Percentiles rank a stretch among this genome's conserved stretches.
phyloP scores from a whole-genome alignment of 2,797 vertebrate genomes.

The Helostoma temminkii region DNA sequence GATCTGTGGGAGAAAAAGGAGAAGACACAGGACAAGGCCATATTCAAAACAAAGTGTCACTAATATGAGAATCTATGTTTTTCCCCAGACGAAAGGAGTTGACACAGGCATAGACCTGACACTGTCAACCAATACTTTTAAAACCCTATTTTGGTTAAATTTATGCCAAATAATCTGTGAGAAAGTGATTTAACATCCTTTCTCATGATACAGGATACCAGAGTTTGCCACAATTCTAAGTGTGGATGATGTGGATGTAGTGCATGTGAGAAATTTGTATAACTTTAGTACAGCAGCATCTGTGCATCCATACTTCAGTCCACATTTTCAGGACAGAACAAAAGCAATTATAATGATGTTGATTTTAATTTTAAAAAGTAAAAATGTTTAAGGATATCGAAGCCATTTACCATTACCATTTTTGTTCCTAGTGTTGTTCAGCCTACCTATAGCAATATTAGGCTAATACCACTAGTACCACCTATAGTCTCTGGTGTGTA shows the following conservation, averaged over 20 bases:
- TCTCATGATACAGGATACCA: slow-evolving; percentile 44
- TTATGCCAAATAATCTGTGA: slow-evolving; percentile 67
- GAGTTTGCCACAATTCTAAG: background rate
- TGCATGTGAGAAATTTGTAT: too few species aligned
- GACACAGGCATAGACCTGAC: slow-evolving; percentile 70
- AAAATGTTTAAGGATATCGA: too few species aligned
- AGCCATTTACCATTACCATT: too few species aligned
- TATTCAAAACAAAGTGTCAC: slow-evolving; percentile 55
- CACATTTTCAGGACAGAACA: background rate
- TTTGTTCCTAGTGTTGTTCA: too few species aligned
- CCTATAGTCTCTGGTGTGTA: too few species aligned
- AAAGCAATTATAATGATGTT: too few species aligned
- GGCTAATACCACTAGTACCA: too few species aligned
- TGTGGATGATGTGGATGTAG: too few species aligned
- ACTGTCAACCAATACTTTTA: slow-evolving; percentile 73
- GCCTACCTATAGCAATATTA: too few species aligned
- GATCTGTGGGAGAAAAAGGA: slow-evolving; percentile 59
- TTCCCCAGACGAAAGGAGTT: slow-evolving; percentile 56
- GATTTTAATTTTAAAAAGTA: background rate
- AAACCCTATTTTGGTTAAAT: slow-evolving; percentile 72
- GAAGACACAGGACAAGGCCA: slow-evolving; percentile 43
- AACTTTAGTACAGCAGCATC: too few species aligned
- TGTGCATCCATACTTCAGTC: background rate
- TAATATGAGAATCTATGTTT: slow-evolving; percentile 64
- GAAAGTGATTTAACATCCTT: slow-evolving; percentile 69